Evolutionary conservation across 1,140 invertebrate genomes (phyloP), one percentile per base, ranked within the genome.

Genomic region (Plodia interpunctella): DNA sequence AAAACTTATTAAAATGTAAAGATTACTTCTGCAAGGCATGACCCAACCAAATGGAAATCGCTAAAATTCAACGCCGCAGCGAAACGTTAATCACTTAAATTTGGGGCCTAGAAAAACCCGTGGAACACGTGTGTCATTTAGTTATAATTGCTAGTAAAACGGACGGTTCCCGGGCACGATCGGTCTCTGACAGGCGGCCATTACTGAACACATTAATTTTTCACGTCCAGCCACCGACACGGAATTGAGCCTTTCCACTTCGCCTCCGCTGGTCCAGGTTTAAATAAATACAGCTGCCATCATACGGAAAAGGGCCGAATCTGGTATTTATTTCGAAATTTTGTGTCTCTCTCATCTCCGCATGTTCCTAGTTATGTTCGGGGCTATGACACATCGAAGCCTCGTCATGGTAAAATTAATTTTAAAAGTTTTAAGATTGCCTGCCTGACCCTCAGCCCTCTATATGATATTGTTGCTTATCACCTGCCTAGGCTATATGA

Each of bases 131-230:
- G 56, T 62, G 63, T 57, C 59, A 66, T 63, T 72, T 66, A 66
- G 62, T 68, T 72, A 69, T 76, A 73, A 76, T 69, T 73, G 57
- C 55, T 55, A 67, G 68, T 60, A 64, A 66, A 73, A 62, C 60
- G 60, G 57, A 38, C 53, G 49, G n/a, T 53, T 25, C 51, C 21
- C 30, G 49, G 54, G 49, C 52, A n/a, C 68, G 53, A 78, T 78
- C 70, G 68, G 52, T 77, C 69, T 69, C 65, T 72, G 75, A 64
- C 69, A 62, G 56, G 49, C 58, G 54, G 64, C 70, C 66, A 76
- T 76, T 74, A 80, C 70, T 55, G 63, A 68, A 70, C 72, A 65
- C 70, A 78, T 81, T 81, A 78, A 78, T 78, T 77, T 78, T 81
- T 81, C 74, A 78, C 66, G 68, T 71, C 72, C 76, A 17, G 64